Percentiles rank a stretch among this genome's conserved stretches.
These are phyloP conservation scores for Buceros bicornis DNA, from an alignment of 2,797 vertebrate genomes.

Conservation along the genomic window DNA sequence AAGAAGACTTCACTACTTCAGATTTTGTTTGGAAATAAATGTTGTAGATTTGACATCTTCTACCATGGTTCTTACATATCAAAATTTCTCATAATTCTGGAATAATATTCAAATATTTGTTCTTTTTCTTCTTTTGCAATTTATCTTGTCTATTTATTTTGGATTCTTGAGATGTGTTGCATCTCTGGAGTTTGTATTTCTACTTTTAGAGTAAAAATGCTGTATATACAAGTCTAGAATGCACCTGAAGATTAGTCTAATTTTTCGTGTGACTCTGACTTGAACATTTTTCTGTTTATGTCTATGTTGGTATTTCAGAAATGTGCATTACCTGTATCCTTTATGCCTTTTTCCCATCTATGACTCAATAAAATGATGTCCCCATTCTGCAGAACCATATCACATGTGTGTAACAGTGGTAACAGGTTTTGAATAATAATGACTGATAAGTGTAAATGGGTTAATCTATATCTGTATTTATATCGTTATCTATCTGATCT, in stretches of 20 bases:
- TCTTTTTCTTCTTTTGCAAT: neutral
- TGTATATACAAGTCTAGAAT: constrained; percentile 36
- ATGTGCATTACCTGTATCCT: constrained; percentile 61
- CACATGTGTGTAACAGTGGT: neutral
- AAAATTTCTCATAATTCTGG: neutral
- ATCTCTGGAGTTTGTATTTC: constrained; percentile 41
- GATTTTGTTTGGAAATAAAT: constrained; percentile 60
- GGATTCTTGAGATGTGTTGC: constrained; percentile 17
- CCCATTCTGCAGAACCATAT: neutral
- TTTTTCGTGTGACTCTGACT: constrained; percentile 60
- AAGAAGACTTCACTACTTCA: neutral
- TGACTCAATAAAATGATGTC: constrained; percentile 61
- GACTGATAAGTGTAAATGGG: neutral
- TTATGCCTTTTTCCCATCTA: constrained; percentile 44
- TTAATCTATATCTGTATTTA: neutral
- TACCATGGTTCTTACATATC: neutral
- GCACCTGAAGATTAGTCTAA: constrained; percentile 15
- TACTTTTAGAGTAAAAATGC: neutral
- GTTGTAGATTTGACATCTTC: neutral
- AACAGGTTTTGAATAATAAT: neutral
- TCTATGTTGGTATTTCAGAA: constrained; percentile 56
- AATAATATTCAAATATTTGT: neutral
- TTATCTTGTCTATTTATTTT: constrained; percentile 50
- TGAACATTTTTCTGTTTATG: constrained; percentile 47
- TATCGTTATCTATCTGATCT: neutral